Percentiles rank a stretch among this genome's conserved stretches.
phyloP scores from a whole-genome alignment of 2,113 vertebrate species.

The Lampris incognitus region DNA sequence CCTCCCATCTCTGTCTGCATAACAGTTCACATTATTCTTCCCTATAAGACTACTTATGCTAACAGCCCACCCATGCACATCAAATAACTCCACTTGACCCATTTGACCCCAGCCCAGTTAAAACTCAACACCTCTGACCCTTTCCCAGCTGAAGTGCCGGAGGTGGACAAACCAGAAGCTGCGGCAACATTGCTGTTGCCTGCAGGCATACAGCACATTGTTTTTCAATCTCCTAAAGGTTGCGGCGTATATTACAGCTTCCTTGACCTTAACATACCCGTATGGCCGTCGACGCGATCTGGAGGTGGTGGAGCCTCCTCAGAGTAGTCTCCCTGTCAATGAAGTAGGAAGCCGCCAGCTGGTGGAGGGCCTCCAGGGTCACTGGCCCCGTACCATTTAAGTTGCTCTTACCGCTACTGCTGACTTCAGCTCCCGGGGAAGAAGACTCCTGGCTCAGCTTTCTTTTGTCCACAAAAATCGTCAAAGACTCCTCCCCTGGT shows the following conservation, averaged over 20 bases:
- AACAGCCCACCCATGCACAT: neutral
- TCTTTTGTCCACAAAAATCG: constrained; percentile 86
- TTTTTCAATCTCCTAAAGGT: constrained; percentile 10
- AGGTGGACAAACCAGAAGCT: neutral
- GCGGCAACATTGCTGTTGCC: neutral
- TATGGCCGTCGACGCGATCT: constrained; percentile 85
- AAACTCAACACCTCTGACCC: neutral
- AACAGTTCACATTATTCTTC: neutral
- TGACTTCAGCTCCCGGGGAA: constrained; percentile 31
- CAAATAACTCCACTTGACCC: neutral
- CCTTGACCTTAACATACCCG: constrained; percentile 73
- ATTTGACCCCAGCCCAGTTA: neutral
- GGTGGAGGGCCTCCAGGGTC: constrained; percentile 84
- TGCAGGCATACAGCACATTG: neutral
- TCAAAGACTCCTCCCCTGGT: constrained; percentile 86
- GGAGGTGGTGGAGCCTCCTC: constrained; percentile 84
- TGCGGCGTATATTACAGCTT: constrained; percentile 7
- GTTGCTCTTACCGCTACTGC: constrained; percentile 34
- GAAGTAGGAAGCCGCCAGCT: constrained; percentile 87
- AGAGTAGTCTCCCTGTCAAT: constrained; percentile 86
- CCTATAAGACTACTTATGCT: neutral
- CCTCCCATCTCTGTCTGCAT: too few relatives aligned
- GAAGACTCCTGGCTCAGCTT: constrained; percentile 79
- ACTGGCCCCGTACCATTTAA: constrained; percentile 70
- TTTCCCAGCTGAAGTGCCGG: neutral